These are phyloP conservation scores for Euproctis similis DNA, from an alignment of 2,888 invertebrate species.

Conservation along the genomic window DNA sequence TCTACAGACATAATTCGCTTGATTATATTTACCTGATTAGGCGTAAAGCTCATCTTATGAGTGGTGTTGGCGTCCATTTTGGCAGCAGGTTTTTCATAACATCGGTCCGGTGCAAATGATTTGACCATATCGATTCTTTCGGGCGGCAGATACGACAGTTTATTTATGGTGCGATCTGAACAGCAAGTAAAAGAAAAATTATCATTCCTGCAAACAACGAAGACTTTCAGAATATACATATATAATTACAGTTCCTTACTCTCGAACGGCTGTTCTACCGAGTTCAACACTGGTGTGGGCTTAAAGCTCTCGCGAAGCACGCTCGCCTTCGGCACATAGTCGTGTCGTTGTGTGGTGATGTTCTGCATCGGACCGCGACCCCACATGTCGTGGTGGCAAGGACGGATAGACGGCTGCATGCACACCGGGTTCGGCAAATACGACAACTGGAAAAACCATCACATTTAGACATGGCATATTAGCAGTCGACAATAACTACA, in stretches of 20 bases:
- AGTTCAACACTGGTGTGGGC: constrained; percentile 50
- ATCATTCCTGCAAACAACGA: too few relatives aligned
- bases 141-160: constrained; percentile 77
- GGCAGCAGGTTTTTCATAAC: constrained; percentile 65
- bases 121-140: constrained; percentile 49
- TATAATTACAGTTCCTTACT: constrained; percentile 32
- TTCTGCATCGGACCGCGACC: constrained; percentile 83
- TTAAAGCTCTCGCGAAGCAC: constrained; percentile 58
- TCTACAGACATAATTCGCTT: too few relatives aligned
- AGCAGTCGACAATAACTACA: too few relatives aligned
- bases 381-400: constrained; percentile 78
- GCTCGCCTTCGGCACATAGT: constrained; percentile 81
- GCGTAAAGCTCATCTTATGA: constrained; percentile 74
- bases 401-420: constrained; percentile 76
- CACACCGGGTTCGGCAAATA: constrained; percentile 77
- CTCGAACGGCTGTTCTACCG: constrained; percentile 60
- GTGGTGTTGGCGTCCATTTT: constrained; percentile 73
- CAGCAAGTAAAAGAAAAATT: too few relatives aligned
- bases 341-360: constrained; percentile 84
- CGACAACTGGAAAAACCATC: too few relatives aligned
- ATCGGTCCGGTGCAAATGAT: constrained; percentile 65
- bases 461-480: too few relatives aligned
- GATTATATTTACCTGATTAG: constrained; percentile 41
- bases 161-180: constrained; percentile 76
- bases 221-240: too few relatives aligned